Evolutionary conservation across 1,140 invertebrate genomes (phyloP).

Genomic region (Cydia splendana): DNA sequence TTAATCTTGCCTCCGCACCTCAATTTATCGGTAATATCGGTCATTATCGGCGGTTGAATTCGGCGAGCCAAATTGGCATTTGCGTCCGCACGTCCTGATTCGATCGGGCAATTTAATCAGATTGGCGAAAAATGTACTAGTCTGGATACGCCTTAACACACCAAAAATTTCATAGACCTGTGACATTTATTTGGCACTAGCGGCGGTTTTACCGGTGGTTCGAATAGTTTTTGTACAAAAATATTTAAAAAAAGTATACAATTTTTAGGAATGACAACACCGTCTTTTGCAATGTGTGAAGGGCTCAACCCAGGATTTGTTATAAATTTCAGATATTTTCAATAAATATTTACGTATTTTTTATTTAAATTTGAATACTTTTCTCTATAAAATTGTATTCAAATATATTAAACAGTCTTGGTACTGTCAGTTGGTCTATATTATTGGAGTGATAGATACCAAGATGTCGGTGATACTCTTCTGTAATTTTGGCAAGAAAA

Average conservation of each 20-base stretch:
- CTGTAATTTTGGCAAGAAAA: conserved; percentile 75
- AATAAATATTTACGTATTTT: conserved; percentile 61
- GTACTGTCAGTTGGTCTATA: conserved; percentile 49
- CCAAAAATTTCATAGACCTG: no score
- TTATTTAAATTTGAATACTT: conserved; percentile 53
- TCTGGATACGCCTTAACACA: no score
- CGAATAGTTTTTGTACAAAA: not conserved
- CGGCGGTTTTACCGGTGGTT: not conserved
- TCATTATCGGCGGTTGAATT: no score
- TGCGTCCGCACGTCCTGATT: no score
- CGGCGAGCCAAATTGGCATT: no score
- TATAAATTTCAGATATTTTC: conserved; percentile 61
- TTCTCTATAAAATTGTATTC: conserved; percentile 50
- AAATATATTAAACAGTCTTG: conserved; percentile 45
- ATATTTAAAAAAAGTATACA: conserved; percentile 19
- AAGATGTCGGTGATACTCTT: conserved; percentile 78
- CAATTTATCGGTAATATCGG: no score
- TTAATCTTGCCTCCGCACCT: no score
- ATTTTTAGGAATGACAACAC: conserved; percentile 43
- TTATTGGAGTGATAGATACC: conserved; percentile 55
- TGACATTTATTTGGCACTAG: not conserved
- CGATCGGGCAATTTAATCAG: no score
- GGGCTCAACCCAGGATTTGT: conserved; percentile 54
- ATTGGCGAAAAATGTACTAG: no score
- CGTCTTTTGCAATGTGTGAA: conserved; percentile 75